Evolutionary conservation across 1,140 invertebrate species (phyloP), one percentile per base, ranked within the genome.

Genomic region (Adelges cooleyi): DNA sequence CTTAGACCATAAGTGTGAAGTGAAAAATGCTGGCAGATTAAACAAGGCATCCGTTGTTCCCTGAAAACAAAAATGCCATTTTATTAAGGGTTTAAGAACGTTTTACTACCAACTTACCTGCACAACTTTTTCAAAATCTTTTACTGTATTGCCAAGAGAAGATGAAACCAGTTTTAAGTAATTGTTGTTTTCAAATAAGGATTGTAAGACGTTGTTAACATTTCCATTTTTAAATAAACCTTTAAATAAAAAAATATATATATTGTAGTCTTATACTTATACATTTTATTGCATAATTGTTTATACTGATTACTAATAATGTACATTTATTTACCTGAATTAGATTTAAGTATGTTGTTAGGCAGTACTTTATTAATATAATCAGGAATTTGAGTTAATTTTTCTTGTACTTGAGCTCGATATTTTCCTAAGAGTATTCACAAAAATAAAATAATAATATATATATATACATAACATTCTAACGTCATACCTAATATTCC

Each of bases 1-100:
- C 68, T 75, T 77, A 0, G 80, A 79, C 86, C 86, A 87, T 8
- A 80, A 75, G 40, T 81, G 73, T 0, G 81, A 82, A 8, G 82
- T 85, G 15, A 86, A 72, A 69, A 85, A 86, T 1, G 84, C 84
- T 1, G 86, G 86, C 20, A 84, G 78, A 69, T 86, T 87, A 71
- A 86, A 87, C 6, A 88, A 70, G 0, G 84, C 84, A 71, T 88
- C 86, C 3, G 76, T 77, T 8, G 80, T 74, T 40, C 75, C 75
- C 69, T 81, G 27, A 48, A 66, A 56, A 40, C 20, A 11, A 33
- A 1, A 25, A 17, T n/a, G 44, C n/a, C 6, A 13, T 8, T 40
- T 23, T 10, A 59, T 48, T 48, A 20, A 33, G 46, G 23, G 27
- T 62, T 29, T 46, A 18, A 46, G n/a, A 44, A 1, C 42, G 40